These are phyloP conservation scores for Chascanopsetta lugubris DNA, from an alignment of 2,113 vertebrate species.

Conservation along the genomic window DNA sequence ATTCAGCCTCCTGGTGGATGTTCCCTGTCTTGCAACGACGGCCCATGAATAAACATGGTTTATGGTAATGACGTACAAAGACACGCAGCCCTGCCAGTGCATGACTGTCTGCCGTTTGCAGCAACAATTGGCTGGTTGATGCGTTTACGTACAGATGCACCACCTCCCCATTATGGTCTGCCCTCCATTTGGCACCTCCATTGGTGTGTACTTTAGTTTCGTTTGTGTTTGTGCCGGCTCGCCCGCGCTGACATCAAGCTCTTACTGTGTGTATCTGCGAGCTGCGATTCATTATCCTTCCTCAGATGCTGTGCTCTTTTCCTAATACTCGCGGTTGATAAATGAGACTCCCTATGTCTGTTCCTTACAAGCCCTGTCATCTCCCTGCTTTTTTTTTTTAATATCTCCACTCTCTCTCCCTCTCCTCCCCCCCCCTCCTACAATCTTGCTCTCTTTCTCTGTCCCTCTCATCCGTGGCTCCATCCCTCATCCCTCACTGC, in stretches of 20 bases:
- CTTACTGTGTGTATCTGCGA: conserved; percentile 44
- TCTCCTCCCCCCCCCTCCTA: not conserved
- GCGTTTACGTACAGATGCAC: conserved; percentile 59
- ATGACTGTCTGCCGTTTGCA: conserved; percentile 57
- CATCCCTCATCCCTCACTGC: conserved; percentile 11
- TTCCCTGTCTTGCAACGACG: conserved; percentile 67
- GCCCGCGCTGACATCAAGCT: conserved; percentile 32
- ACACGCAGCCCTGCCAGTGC: conserved; percentile 60
- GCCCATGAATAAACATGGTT: conserved; percentile 77
- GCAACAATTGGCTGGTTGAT: conserved; percentile 60
- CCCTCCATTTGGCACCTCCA: conserved; percentile 60
- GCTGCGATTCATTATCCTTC: conserved; percentile 56
- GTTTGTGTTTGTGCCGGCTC: conserved; percentile 31
- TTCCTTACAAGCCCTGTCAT: conserved; percentile 43
- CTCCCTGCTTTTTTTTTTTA: conserved; percentile 32
- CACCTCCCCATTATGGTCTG: conserved; percentile 52
- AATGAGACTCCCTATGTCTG: conserved; percentile 51
- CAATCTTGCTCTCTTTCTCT: conserved; percentile 6
- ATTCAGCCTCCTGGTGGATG: conserved; percentile 66
- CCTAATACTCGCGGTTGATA: conserved; percentile 54
- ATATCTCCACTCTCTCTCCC: conserved; percentile 3
- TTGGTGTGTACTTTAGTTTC: conserved; percentile 58
- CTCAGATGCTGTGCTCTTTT: conserved; percentile 33
- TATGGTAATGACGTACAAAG: conserved; percentile 66
- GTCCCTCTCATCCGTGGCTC: conserved; percentile 15